A percentile compares a stretch with the other conserved stretches of the same genome.
These are phyloP conservation scores for Hydrotaea diabolus DNA, from an alignment of 2,888 invertebrate species.

Conservation along the genomic window DNA sequence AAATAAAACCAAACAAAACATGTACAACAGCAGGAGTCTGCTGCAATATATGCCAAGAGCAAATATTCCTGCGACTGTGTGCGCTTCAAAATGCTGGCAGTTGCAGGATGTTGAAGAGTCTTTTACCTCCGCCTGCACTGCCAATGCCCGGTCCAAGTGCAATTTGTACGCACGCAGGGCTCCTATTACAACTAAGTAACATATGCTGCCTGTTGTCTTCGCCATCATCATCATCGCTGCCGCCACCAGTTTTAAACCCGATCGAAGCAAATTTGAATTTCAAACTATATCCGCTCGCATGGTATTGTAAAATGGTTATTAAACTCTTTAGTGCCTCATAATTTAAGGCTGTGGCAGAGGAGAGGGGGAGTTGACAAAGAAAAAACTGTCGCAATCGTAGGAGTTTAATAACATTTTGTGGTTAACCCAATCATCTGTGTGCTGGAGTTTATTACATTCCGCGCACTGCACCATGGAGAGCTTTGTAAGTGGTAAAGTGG, in stretches of 20 bases:
- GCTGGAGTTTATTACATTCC: background rate
- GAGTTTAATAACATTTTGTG: constrained; percentile 19
- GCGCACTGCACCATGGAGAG: background rate
- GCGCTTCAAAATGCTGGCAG: no score
- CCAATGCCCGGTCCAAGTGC: background rate
- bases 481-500: background rate
- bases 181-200: background rate
- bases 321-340: constrained; percentile 22
- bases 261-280: background rate
- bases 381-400: background rate
- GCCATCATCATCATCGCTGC: background rate
- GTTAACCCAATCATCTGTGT: background rate
- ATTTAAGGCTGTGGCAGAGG: background rate
- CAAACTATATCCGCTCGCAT: background rate
- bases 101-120: background rate
- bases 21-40: background rate
- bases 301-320: constrained; percentile 30
- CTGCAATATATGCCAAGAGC: background rate
- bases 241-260: background rate
- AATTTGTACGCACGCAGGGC: background rate
- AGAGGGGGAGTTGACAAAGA: no score
- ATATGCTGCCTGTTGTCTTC: background rate
- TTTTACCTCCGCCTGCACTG: background rate
- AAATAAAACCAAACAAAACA: background rate
- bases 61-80: background rate